A percentile compares a stretch with the other conserved stretches of the same genome.
phyloP scores from a whole-genome alignment of 2,888 invertebrate species.

The Lacanobia oleracea region DNA sequence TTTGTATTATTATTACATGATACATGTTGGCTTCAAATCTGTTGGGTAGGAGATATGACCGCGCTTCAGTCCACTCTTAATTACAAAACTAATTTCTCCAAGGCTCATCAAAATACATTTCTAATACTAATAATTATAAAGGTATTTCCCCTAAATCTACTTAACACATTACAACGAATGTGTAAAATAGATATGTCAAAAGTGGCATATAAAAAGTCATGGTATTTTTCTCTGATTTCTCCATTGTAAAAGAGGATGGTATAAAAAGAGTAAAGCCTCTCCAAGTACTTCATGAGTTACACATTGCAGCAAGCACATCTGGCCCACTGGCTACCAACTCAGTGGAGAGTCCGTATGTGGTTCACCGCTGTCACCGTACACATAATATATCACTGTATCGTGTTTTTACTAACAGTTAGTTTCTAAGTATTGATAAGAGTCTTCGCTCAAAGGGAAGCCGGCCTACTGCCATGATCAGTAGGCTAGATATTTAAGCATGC shows the following conservation, averaged over 20 bases:
- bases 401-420: no score
- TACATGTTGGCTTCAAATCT: slow-evolving; percentile 25
- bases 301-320: no score
- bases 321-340: no score
- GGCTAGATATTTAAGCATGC: no score
- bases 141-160: slow-evolving; percentile 12
- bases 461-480: no score
- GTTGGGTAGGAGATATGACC: slow-evolving; percentile 1
- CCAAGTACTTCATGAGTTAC: background rate
- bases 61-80: background rate
- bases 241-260: background rate
- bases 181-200: slow-evolving; percentile 32
- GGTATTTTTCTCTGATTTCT: background rate
- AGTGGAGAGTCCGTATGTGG: no score
- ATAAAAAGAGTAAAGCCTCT: background rate
- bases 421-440: no score
- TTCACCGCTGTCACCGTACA: no score
- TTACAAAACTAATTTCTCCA: slow-evolving; percentile 43
- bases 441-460: no score
- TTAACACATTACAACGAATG: slow-evolving; percentile 49
- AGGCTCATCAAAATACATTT: slow-evolving; percentile 35
- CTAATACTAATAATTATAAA: slow-evolving; percentile 32
- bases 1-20: background rate
- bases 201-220: slow-evolving; percentile 17
- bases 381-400: no score